Percentiles rank a stretch among this genome's conserved stretches.
These are phyloP conservation scores for Xyliphius kryptos DNA, from an alignment of 2,113 vertebrate species.

Conservation along the genomic window DNA sequence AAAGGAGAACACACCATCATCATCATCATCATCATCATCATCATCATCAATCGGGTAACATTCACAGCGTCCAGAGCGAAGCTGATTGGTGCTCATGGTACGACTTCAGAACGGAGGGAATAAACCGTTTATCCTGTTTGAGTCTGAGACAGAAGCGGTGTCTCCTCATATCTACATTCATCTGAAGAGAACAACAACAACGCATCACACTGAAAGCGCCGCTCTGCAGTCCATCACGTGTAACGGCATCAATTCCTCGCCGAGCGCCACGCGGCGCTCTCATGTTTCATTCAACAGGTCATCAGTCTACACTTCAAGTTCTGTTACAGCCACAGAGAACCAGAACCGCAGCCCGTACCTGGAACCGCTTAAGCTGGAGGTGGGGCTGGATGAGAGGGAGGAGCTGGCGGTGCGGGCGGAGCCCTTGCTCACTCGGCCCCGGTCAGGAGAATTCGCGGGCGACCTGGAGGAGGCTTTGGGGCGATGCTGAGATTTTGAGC, in stretches of 20 bases:
- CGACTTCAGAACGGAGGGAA: no score
- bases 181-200: no score
- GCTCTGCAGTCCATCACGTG: no score
- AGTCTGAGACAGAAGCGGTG: no score
- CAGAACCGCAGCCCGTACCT: conserved; percentile 62
- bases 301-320: conserved; percentile 30
- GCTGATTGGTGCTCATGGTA: no score
- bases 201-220: no score
- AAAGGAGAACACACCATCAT: no score
- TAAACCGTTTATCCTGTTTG: no score
- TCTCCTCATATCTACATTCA: no score
- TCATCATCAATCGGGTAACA: neutral
- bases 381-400: conserved; percentile 83
- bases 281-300: conserved; percentile 33
- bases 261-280: neutral
- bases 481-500: conserved; percentile 66
- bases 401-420: conserved; percentile 70
- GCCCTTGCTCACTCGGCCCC: conserved; percentile 55
- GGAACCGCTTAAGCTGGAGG: conserved; percentile 82
- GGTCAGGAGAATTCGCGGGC: conserved; percentile 70
- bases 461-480: conserved; percentile 72
- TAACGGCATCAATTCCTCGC: no score
- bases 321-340: neutral
- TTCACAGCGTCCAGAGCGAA: conserved; percentile 12
- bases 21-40: no score